Base-by-base conservation (phyloP, 2,797 vertebrate species). In the Clamator glandarius region DNA sequence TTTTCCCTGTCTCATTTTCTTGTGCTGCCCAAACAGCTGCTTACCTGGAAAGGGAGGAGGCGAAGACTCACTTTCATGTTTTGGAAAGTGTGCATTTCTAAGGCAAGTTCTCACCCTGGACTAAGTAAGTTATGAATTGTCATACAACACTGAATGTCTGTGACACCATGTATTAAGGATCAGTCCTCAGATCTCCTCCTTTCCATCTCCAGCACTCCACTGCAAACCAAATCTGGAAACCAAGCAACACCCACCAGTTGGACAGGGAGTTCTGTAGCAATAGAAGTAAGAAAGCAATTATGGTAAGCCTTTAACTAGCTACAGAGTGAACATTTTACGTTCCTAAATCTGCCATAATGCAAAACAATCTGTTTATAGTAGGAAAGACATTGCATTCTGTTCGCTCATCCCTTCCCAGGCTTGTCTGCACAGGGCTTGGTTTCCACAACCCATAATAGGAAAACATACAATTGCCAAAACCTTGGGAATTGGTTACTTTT, bases 281-380 rank as follows among this genome's bases (percentile, higher is more conserved):
- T 62, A 86, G 80, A 77, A 93, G 93, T 90, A 84, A 80, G 84
- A 87, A 48, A 84, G 91, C 73, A 96, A 96, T 96, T 96, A 96
- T 64, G 61, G 46, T 95, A 96, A 97, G 93, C 95, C 80, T 94
- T 96, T 95, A 96, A 96, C 95, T 94, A 94, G 83, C 89, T 94
- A 69, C 74, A 63, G 87, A 96, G 67, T 57, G 87, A 96, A 79
- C 91, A 74, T 91, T 88, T 96, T 90, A 80, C 91, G 72, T 97
- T 97, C 88, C 83, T 91, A 92, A 91, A 93, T 90, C 87, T 94
- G 50, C 77, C 81, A 82, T 91, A 94, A 93, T 93, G 80, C 83
- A 97, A 68, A 97, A 93, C 91, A 96, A 95, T 95, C 95, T 96
- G 95, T 96, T 93, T 93, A 96, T 91, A 92, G 96, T 95, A 95